phyloP scores from a whole-genome alignment of 2,113 vertebrate species.

The Lophochroa leadbeateri region DNA sequence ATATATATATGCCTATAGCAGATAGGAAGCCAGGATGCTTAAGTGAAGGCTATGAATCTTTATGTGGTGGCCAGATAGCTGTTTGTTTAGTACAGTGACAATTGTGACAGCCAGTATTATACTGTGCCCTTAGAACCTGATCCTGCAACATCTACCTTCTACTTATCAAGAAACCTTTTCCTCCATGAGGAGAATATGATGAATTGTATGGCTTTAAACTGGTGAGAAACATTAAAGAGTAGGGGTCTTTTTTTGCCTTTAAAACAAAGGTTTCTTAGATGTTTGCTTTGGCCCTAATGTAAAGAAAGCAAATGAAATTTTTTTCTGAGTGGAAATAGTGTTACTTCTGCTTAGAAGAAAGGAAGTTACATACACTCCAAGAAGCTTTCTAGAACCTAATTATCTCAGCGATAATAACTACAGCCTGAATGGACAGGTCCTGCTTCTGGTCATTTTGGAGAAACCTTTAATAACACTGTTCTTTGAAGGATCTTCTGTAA shows the following conservation, averaged over 20 bases:
- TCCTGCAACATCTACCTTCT: neutral
- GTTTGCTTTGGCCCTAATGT: constrained; percentile 14
- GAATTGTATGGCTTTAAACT: neutral
- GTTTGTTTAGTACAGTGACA: neutral
- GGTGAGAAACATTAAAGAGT: neutral
- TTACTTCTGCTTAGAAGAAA: constrained; percentile 41
- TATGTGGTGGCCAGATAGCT: neutral
- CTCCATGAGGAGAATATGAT: neutral
- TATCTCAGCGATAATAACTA: constrained; percentile 54
- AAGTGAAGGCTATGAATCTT: neutral
- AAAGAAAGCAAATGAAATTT: constrained; percentile 33
- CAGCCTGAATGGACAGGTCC: neutral
- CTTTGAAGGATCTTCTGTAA: constrained; percentile 27
- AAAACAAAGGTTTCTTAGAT: neutral
- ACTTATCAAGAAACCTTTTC: neutral
- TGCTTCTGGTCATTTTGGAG: neutral
- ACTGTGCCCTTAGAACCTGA: neutral
- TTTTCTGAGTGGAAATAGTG: constrained; percentile 42
- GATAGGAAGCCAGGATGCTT: neutral
- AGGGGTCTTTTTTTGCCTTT: neutral
- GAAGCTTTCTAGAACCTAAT: constrained; percentile 32
- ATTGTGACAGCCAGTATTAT: neutral
- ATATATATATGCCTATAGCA: too few species aligned
- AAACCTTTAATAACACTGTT: neutral
- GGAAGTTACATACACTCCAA: neutral